phyloP scores from a whole-genome alignment of 2,113 vertebrate species.

The Microcebus griseorufus region DNA sequence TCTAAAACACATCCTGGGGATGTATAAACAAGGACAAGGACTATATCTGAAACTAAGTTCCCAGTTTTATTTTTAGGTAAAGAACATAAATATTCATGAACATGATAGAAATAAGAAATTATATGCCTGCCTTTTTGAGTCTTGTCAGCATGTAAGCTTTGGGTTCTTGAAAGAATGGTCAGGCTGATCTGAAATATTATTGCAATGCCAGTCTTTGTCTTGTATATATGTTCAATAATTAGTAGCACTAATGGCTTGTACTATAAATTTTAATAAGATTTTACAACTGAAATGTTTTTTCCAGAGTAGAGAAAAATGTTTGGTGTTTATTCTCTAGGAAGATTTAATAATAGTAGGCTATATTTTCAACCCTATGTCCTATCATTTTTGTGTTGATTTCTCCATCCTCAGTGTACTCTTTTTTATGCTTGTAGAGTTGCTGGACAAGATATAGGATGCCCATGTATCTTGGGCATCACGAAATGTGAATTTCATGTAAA shows the following conservation, averaged over 20 bases:
- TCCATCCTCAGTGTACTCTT: background rate
- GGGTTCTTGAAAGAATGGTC: background rate
- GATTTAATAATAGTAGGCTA: background rate
- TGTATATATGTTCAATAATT: background rate
- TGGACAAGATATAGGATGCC: background rate
- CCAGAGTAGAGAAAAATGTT: background rate
- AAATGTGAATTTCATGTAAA: background rate
- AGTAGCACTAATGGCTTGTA: background rate
- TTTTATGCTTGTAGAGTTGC: background rate
- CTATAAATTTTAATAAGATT: background rate
- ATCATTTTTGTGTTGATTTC: background rate
- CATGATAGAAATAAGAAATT: background rate
- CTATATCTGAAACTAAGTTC: background rate
- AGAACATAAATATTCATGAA: background rate
- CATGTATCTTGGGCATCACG: background rate
- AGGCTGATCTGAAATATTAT: background rate
- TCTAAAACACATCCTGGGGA: background rate
- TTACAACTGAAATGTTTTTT: background rate
- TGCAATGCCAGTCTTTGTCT: background rate
- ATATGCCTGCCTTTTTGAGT: background rate
- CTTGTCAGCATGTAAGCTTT: background rate
- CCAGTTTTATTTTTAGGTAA: background rate
- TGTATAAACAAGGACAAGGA: background rate
- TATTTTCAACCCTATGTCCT: background rate
- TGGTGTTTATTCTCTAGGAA: background rate